Base-by-base conservation (phyloP, 2,113 vertebrate genomes). In the Limnothrissa miodon region DNA sequence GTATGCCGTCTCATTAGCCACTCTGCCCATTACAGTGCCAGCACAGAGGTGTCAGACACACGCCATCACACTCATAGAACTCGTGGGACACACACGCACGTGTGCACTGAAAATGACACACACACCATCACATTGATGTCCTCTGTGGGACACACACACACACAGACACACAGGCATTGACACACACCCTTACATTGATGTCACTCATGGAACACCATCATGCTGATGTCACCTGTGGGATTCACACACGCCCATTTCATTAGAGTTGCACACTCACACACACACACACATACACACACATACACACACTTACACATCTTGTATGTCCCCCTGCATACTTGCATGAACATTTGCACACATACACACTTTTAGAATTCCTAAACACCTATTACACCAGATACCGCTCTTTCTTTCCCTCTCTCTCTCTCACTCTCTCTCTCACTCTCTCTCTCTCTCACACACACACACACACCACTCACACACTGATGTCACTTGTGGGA, bases 1-100 rank as follows among this genome's bases (percentile, higher is more conserved):
- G 78, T 82, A 62, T 33, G 80, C 51, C 84, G 78, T 81, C 81
- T 83, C 81, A 86, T 90, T 89, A 87, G 88, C 62, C 85, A 70
- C 44, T 89, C 83, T 78, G 53, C 59, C 8, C 42, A 7, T 36
- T 84, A 87, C 87, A 83, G 80, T 78, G 80, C 80, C 83, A 59
- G 81, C 83, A 59, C 83, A 80, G 85, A 81, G 59, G 56, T 74
- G 87, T 86, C 80, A 86, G 83, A 88, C 82, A 42, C 66, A 85
- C 85, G 86, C 82, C 84, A 86, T 86, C 82, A 87, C 79, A 45
- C 44, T 83, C 29, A 82, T 25, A 79, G 83, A 51, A 51, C 79
- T 36, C 21, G 7, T 19, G 66, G 45, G 10, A 84, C 70, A 74
- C 82, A 70, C 8, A 36, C 62, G 13, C 25, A 15, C 62, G 13